Evolutionary conservation across 2,888 invertebrate species (phyloP), one percentile per base, ranked within the genome.

Genomic region (Lepidocyrtoides sp.): DNA sequence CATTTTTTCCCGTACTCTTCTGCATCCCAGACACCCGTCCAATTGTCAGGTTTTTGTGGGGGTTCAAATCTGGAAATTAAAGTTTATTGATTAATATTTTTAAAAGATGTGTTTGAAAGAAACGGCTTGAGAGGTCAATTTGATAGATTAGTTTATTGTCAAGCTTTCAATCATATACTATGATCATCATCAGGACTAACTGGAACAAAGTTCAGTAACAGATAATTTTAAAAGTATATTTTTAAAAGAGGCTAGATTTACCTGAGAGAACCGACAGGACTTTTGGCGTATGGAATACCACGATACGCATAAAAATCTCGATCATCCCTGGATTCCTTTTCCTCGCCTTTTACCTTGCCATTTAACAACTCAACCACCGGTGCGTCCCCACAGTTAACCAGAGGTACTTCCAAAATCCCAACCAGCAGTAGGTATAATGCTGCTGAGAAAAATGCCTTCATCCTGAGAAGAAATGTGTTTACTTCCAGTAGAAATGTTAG

Each of bases 1-100:
- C 93, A 93, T 36, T 87, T 90, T 66, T 93, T 92, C 54, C 92
- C 91, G 44, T 92, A 93, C 2, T 93, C 93, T 17, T 92, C 91
- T 4, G 90, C 89, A 69, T 93, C 89, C 75, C 91, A 91, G 0
- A 92, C 89, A 12, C 91, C 93, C 0, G 72, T 89, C 93, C 93
- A 93, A 51, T 93, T 93, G 17, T 91, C 91, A 1, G 93, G 82
- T 48, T 92, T 90, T 75, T 92, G 89, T 0, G 93, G 93, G n/a
- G 92, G 66, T 91, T 93, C 48, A 8, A 87, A 79, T 26, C 48
- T 63, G 8, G 14, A 48, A 41, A 41, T 41, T 41, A 7, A 41
- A 10, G 41, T 41, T 41, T 36, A 4, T 41, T 57, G n/a, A n/a
- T n/a, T n/a, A n/a, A n/a, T n/a, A n/a, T n/a, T n/a, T n/a, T n/a